Conservation (phyloP, 2,888 invertebrate genomes). For the Artemia sp. region DNA sequence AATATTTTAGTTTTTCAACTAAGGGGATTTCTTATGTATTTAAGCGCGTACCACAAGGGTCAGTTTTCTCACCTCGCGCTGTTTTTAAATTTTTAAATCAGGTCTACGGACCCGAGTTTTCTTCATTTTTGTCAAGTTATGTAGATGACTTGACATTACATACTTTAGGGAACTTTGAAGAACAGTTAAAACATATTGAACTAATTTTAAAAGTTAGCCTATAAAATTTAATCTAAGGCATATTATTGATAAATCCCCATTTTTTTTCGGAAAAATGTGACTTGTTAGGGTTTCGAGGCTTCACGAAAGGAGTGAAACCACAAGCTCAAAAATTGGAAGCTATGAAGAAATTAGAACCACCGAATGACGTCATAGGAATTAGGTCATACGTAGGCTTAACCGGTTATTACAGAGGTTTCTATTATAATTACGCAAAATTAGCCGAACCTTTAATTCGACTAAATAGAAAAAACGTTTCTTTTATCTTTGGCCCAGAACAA, state of each 20-base stretch:
- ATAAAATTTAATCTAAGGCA: not conserved
- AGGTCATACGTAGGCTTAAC: not conserved
- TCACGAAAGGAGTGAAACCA: constrained; percentile 10
- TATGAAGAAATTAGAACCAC: not conserved
- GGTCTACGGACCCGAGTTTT: too few relatives aligned
- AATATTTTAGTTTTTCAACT: too few relatives aligned
- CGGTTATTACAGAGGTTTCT: not conserved
- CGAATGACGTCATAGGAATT: not conserved
- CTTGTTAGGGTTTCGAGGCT: not conserved
- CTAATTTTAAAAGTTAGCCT: not conserved
- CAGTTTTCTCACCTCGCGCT: too few relatives aligned
- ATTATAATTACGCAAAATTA: not conserved
- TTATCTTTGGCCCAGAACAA: not conserved
- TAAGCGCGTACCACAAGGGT: too few relatives aligned
- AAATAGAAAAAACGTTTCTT: not conserved
- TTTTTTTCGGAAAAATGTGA: not conserved
- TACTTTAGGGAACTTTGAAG: too few relatives aligned
- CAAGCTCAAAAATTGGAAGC: not conserved
- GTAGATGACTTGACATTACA: too few relatives aligned
- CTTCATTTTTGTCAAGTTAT: too few relatives aligned
- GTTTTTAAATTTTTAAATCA: too few relatives aligned
- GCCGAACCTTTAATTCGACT: constrained; percentile 2
- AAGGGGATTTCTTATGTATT: too few relatives aligned
- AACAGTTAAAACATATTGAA: too few relatives aligned
- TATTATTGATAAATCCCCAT: not conserved